phyloP scores from a whole-genome alignment of 2,797 vertebrate species.

The Crocodylus rhombifer region DNA sequence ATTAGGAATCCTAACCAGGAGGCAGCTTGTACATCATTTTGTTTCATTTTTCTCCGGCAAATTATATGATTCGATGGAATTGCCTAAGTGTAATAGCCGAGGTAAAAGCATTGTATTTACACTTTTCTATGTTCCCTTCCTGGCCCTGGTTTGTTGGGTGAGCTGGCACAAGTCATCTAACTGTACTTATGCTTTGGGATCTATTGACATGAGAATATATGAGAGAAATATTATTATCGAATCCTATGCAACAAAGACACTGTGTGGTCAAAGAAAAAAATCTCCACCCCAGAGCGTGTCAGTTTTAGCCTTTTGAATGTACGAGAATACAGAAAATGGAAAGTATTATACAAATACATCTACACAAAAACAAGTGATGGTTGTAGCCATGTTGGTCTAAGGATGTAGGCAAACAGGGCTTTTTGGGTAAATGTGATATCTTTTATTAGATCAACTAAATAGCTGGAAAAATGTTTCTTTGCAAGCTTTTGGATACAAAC shows the following conservation, averaged over 20 bases:
- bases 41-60: no score
- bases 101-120: no score
- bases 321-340: background rate
- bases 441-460: no score
- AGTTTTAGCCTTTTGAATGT: background rate
- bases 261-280: background rate
- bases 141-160: background rate
- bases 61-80: background rate
- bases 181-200: rapidly evolving
- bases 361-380: no score
- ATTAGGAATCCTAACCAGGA: background rate
- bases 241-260: background rate
- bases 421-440: no score
- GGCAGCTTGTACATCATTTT: no score
- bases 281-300: background rate
- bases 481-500: no score
- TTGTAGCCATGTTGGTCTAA: no score
- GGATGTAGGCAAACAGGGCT: no score
- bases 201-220: background rate
- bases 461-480: no score
- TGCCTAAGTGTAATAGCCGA: no score
- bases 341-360: background rate
- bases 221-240: background rate
- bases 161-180: background rate
- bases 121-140: no score